Evolutionary conservation across 1,140 invertebrate genomes (phyloP), one percentile per base, ranked within the genome.

Genomic region (Drosophila quadrilineata): DNA sequence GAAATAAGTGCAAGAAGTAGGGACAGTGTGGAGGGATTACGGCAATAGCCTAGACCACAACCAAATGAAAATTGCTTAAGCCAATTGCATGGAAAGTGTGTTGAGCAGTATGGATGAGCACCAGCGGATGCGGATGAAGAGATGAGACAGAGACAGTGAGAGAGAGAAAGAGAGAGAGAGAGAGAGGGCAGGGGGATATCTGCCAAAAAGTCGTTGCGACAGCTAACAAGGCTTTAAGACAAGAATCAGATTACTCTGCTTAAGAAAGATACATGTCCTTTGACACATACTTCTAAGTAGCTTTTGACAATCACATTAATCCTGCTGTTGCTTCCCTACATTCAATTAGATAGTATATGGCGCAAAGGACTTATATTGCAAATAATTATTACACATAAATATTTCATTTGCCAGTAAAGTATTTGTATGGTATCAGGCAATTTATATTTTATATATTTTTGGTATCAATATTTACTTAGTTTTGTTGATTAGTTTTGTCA

Each of bases 81-180:
- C 76, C 76, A 80, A 80, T 84, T 82, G 77, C 77, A 73, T 84
- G 73, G 77, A 84, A 82, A 82, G 36, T 41, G n/a, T n/a, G n/a
- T n/a, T n/a, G n/a, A n/a, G n/a, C n/a, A n/a, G n/a, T n/a, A n/a
- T n/a, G n/a, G n/a, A n/a, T n/a, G 54, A 74, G 60, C 58, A 53
- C 41, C 40, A 28, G 10, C 43, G n/a, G 43, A 6, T 28, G 24
- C 8, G n/a, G 14, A 16, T n/a, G n/a, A n/a, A n/a, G n/a, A n/a
- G n/a, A n/a, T n/a, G n/a, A n/a, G n/a, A n/a, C n/a, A n/a, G n/a
- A n/a, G n/a, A n/a, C n/a, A n/a, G n/a, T n/a, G n/a, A n/a, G n/a
- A n/a, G n/a, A n/a, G n/a, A n/a, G n/a, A n/a, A n/a, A n/a, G n/a
- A n/a, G n/a, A n/a, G n/a, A n/a, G n/a, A n/a, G n/a, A 29, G 21